Evolutionary conservation across 2,797 vertebrate species (phyloP), one percentile per base, ranked within the genome.

Genomic region (Sciaenops ocellatus): DNA sequence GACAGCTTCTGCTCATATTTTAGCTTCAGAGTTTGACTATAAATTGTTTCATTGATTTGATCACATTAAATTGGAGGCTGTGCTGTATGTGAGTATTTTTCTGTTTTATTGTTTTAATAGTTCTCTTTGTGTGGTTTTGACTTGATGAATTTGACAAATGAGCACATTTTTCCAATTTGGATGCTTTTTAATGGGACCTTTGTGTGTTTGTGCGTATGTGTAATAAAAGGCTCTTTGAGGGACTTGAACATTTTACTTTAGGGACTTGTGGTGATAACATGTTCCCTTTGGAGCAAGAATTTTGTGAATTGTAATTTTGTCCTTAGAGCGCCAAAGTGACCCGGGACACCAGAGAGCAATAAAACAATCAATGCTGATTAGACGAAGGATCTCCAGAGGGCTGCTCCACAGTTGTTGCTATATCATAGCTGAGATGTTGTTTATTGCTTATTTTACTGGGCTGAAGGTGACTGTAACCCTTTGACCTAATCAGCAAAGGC

Each of bases 401-500:
- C 34, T 56, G 24, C 17, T 82, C 50, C 55, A 44, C 42, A 15
- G 38, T 63, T 68, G 51, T 73, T 54, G 26, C 57, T 63, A 63
- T 69, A 71, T 70, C 41, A 26, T 4, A 50, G 60, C 46, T 74
- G 24, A 50, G 15, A 59, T 24, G 56, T 54, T 57, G 47, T 85
- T 83, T 72, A 50, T 73, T 60, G 70, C 17, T 80, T 41, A 16
- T 66, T 88, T 79, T 83, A 86, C 82, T 86, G 65, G 54, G 66
- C 73, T 88, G 84, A 92, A 89, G 87, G 87, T 90, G 86, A 89
- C 80, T 78, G 26, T 87, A 71, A 90, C 87, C 69, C 60, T 90
- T 80, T 89, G 87, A 93, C 90, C 82, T 74, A 74, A 85, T 85
- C 60, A 24, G 42, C 68, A 79, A 70, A 76, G 54, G 83, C 74